These are phyloP conservation scores for Synergus japonicus DNA, from an alignment of 2,888 invertebrate genomes.

Conservation along the genomic window DNA sequence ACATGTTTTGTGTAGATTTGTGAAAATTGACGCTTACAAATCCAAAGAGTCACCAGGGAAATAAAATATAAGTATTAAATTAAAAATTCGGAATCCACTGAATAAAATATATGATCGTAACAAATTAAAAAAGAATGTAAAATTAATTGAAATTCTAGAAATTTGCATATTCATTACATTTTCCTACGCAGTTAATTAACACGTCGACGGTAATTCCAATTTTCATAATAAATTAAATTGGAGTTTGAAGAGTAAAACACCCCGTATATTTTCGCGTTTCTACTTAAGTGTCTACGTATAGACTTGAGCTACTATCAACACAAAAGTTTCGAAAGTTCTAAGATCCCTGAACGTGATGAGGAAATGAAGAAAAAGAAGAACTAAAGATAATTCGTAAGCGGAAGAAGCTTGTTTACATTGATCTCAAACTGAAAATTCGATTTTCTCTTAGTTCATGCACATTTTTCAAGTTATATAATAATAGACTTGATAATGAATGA, in stretches of 20 bases:
- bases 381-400: conserved; percentile 22
- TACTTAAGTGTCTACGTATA: conserved; percentile 18
- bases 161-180: not conserved
- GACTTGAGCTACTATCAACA: conserved; percentile 36
- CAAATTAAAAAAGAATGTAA: not conserved
- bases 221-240: conserved; percentile 16
- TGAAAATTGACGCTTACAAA: too few relatives aligned
- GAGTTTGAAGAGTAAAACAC: conserved; percentile 3
- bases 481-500: not conserved
- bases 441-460: not conserved
- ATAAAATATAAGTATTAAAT: too few relatives aligned
- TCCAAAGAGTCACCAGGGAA: too few relatives aligned
- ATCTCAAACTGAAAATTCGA: conserved; percentile 19
- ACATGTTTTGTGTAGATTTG: too few relatives aligned
- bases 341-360: conserved; percentile 23
- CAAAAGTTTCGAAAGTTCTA: conserved; percentile 18
- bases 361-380: conserved; percentile 33
- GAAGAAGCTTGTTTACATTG: conserved; percentile 15
- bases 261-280: conserved; percentile 24
- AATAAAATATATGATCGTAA: too few relatives aligned
- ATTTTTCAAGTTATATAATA: not conserved
- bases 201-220: not conserved
- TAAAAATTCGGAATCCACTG: too few relatives aligned
- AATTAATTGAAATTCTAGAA: not conserved
- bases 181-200: not conserved